Evolutionary conservation across 1,140 invertebrate species (phyloP).

Genomic region (Vollenhovia emeryi): DNA sequence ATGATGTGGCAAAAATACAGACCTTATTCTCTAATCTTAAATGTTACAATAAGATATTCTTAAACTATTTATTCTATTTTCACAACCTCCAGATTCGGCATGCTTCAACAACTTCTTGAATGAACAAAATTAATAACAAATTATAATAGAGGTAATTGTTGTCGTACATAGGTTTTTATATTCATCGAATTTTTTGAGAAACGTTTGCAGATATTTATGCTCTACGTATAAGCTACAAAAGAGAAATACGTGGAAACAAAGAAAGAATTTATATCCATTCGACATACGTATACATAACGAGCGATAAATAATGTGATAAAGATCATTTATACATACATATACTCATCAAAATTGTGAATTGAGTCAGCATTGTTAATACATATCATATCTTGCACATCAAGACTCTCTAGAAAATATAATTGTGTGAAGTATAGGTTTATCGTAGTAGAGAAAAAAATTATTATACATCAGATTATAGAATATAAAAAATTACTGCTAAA

Average conservation of each 20-base stretch:
- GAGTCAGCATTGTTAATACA: not conserved
- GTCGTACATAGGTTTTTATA: not conserved
- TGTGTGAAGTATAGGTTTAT: not conserved
- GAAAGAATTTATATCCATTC: not conserved
- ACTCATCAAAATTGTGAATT: conserved; percentile 4
- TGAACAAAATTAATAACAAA: no score
- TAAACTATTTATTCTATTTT: conserved; percentile 16
- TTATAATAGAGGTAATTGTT: not conserved
- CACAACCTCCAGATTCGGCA: conserved; percentile 20
- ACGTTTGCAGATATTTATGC: not conserved
- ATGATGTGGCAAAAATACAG: not conserved
- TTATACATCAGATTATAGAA: not conserved
- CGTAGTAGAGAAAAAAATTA: not conserved
- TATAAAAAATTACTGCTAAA: conserved; percentile 6
- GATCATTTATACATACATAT: not conserved
- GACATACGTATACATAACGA: not conserved
- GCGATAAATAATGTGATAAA: not conserved
- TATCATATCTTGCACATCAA: not conserved
- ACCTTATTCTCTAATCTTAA: conserved; percentile 2
- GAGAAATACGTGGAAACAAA: not conserved
- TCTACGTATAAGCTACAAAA: not conserved
- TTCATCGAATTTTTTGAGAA: not conserved
- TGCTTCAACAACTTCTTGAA: conserved; percentile 20
- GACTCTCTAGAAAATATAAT: not conserved
- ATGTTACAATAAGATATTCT: conserved; percentile 3